Conservation (phyloP, 2,797 vertebrate genomes). For the Lagorchestes hirsutus region DNA sequence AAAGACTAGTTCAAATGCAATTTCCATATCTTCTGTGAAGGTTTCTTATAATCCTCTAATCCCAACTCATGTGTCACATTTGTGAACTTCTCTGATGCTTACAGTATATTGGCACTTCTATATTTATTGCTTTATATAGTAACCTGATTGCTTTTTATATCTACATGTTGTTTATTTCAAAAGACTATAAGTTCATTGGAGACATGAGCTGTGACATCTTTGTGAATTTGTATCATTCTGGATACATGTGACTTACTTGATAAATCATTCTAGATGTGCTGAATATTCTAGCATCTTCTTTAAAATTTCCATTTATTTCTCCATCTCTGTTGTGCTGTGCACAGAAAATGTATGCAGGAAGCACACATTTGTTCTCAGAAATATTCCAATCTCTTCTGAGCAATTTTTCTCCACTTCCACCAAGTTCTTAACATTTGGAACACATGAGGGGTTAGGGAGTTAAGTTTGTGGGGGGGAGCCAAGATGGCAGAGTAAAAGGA, state of each 20-base stretch:
- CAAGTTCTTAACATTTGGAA: not conserved
- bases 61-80: not conserved
- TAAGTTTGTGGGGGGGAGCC: not conserved
- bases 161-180: not conserved
- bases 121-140: constrained; percentile 20
- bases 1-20: not conserved
- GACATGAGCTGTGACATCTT: not conserved
- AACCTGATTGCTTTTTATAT: not conserved
- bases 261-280: not conserved
- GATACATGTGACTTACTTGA: not conserved
- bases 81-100: not conserved
- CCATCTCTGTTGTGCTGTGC: not conserved
- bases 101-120: not conserved
- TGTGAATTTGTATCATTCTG: not conserved
- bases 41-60: not conserved
- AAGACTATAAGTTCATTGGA: constrained; percentile 20
- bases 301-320: not conserved
- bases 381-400: not conserved
- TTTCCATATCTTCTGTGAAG: not conserved
- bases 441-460: not conserved
- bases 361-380: not conserved
- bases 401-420: not conserved
- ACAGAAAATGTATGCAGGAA: not conserved
- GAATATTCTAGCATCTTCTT: not conserved
- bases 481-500: too few relatives aligned